Base-by-base conservation (phyloP, 2,888 invertebrate species). In the Tricholauxania praeusta region DNA sequence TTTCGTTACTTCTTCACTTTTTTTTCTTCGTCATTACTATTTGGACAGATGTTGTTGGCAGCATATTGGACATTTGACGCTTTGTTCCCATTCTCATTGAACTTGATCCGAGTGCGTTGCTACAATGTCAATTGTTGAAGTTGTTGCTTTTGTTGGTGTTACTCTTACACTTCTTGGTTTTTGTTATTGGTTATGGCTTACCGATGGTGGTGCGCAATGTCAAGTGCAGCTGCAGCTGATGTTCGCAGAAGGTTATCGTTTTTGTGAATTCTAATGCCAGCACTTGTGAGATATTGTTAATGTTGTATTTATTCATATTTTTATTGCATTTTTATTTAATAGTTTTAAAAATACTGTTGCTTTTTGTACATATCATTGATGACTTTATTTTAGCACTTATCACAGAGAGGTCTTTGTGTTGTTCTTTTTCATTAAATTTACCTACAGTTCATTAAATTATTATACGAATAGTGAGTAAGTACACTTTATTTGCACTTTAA, bases 51-150 rank as follows among this genome's bases (percentile, higher is more conserved):
- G 39, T 39, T 39, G 39, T 39, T 39, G 39, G 10, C 39, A 39
- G 39, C 39, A 39, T 10, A 8, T 39, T 63, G 47, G 14, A 22
- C 32, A 32, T 19, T 12, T 12, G 64, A 17, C 48, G 49, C 47
- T 48, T 64, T 17, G 10, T 19, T 49, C 12, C 47, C n/a, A 6
- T 63, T 39, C 51, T 52, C 65, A 65, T 65, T 65, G 65, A 65
- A 65, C 65, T 65, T 65, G 65, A 52, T 19, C 32, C 32, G 65
- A 65, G 64, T 49, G 49, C 64, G 28, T 19, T 28, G 59, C 22
- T 28, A 60, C 59, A 60, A 60, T 60, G 59, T 60, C 59, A 60
- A 60, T 28, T n/a, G 28, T 32, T 57, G 57, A 57, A 28, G 28
- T 14, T 57, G 57, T 7, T 39, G 39, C 14, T 57, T 6, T 10